Conservation (phyloP, 2,888 invertebrate genomes). For the Drosophila siamana region DNA sequence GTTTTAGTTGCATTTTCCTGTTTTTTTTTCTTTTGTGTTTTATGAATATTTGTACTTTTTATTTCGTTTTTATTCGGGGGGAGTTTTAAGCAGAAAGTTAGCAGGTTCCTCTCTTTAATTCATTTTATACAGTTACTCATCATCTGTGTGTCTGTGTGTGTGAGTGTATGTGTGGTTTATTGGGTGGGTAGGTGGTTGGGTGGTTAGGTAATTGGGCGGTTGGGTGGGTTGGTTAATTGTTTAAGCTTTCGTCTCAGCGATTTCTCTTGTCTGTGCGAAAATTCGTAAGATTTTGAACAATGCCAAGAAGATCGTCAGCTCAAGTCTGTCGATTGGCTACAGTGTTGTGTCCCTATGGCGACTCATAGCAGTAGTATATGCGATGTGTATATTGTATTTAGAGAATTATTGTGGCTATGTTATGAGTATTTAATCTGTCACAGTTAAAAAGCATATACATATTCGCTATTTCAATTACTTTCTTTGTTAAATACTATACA, state of each 20-base stretch:
- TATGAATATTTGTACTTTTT: slow-evolving; percentile 83
- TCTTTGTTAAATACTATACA: slow-evolving; percentile 39
- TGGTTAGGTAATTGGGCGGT: slow-evolving; percentile 16
- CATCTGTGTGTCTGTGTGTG: slow-evolving; percentile 2
- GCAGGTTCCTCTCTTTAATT: slow-evolving; percentile 35
- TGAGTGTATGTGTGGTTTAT: slow-evolving; percentile 21
- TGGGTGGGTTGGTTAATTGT: slow-evolving; percentile 22
- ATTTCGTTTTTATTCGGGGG: slow-evolving; percentile 81
- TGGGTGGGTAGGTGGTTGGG: slow-evolving; percentile 12
- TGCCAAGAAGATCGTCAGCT: slow-evolving; percentile 3
- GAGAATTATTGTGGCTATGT: slow-evolving; percentile 6
- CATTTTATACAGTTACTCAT: slow-evolving; percentile 17
- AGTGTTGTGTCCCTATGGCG: slow-evolving; percentile 1
- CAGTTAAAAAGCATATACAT: slow-evolving; percentile 34
- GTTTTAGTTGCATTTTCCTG: slow-evolving; percentile 9
- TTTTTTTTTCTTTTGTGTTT: slow-evolving; percentile 22
- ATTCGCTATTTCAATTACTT: slow-evolving; percentile 14
- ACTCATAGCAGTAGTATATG: background rate
- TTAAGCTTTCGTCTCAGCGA: slow-evolving; percentile 6
- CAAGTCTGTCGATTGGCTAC: background rate
- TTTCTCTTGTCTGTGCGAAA: background rate
- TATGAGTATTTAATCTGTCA: slow-evolving; percentile 3
- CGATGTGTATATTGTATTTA: background rate
- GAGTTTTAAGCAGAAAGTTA: slow-evolving; percentile 72
- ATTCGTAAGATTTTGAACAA: slow-evolving; percentile 1